Conservation (phyloP, 2,797 vertebrate genomes). For the Spondyliosoma cantharus region DNA sequence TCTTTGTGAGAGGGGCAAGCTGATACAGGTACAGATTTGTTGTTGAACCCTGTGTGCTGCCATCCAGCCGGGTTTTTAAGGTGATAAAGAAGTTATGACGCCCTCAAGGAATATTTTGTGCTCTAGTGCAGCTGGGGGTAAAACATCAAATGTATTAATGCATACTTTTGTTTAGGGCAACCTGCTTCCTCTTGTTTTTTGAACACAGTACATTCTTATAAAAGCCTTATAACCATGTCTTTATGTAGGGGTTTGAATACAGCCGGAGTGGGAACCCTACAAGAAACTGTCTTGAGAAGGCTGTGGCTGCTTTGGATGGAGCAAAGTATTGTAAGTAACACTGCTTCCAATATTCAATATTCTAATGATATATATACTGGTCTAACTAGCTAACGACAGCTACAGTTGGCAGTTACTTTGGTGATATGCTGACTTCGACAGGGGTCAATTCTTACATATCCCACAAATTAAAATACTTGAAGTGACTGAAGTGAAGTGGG, state of each 20-base stretch:
- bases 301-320: slow-evolving; percentile 90
- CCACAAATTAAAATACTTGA: too few relatives aligned
- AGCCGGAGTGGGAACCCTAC: slow-evolving; percentile 95
- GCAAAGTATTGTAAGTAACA: slow-evolving; percentile 90
- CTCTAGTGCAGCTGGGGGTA: background rate
- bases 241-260: slow-evolving; percentile 90
- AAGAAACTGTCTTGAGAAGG: slow-evolving; percentile 91
- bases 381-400: too few relatives aligned
- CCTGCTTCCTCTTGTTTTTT: background rate
- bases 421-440: too few relatives aligned
- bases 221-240: slow-evolving; percentile 19
- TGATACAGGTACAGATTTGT: too few relatives aligned
- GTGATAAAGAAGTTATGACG: background rate
- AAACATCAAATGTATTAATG: background rate
- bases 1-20: background rate
- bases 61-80: background rate
- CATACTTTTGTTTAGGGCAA: background rate
- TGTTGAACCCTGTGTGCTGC: background rate
- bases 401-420: too few relatives aligned
- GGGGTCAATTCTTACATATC: too few relatives aligned
- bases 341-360: too few relatives aligned
- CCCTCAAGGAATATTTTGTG: background rate
- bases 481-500: too few relatives aligned
- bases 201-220: background rate
- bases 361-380: too few relatives aligned